A percentile compares a stretch with the other conserved stretches of the same genome.
Conservation (phyloP, 1,140 invertebrate genomes). For the Drosophila repleta region DNA sequence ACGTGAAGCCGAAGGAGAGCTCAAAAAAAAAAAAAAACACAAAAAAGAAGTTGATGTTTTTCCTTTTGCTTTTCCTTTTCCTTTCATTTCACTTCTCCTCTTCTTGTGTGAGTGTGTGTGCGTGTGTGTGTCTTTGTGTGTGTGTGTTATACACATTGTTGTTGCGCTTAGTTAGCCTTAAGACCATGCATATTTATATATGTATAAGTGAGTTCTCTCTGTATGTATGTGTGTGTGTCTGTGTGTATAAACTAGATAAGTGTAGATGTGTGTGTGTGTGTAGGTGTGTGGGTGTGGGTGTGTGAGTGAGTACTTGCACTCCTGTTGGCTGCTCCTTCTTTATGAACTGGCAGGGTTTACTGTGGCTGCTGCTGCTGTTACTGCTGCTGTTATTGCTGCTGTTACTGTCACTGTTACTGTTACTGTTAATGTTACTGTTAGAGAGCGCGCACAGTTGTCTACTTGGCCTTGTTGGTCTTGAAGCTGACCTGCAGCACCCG, state of each 20-base stretch:
- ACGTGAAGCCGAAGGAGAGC: conserved; percentile 33
- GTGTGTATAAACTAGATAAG: conserved; percentile 41
- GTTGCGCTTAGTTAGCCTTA: conserved; percentile 77
- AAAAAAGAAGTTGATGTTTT: not conserved
- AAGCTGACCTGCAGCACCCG: conserved; percentile 99
- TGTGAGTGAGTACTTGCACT: conserved; percentile 37
- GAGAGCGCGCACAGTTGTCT: conserved; percentile 32
- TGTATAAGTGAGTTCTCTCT: conserved; percentile 48
- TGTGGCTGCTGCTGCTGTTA: not conserved
- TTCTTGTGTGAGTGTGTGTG: conserved; percentile 5
- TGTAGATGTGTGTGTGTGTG: conserved; percentile 32
- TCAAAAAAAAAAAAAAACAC: not conserved
- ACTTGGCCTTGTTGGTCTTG: conserved; percentile 95
- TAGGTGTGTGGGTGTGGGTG: conserved; percentile 19
- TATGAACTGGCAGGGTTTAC: not conserved
- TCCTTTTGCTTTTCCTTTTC: not conserved
- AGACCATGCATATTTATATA: conserved; percentile 81
- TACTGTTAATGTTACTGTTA: no score
- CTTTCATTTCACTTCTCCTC: no score
- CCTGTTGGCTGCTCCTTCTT: conserved; percentile 10
- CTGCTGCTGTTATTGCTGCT: not conserved
- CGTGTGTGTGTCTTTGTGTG: conserved; percentile 27
- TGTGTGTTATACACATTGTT: conserved; percentile 72
- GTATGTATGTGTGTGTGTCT: conserved; percentile 32
- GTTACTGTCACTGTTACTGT: no score